Percentiles rank a stretch among this genome's conserved stretches.
Evolutionary conservation across 2,888 invertebrate species (phyloP).

Genomic region (Malthinus flaveolus): DNA sequence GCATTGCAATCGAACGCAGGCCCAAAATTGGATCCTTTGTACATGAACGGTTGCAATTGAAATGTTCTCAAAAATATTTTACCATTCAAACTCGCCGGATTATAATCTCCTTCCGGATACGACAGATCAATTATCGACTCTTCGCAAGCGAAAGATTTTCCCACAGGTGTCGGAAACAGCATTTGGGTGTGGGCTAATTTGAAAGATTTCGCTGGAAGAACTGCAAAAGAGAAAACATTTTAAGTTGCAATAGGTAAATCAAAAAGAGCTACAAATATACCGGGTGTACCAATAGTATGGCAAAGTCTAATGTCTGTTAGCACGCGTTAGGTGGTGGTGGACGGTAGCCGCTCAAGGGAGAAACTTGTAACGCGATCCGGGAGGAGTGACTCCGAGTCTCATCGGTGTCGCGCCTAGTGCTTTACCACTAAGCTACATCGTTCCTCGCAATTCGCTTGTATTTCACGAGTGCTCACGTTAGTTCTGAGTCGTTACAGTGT

Average conservation of each 20-base stretch:
- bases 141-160: conserved; percentile 80
- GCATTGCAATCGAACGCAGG: conserved; percentile 69
- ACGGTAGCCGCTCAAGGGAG: too few species aligned
- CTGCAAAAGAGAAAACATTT: conserved; percentile 12
- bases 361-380: too few species aligned
- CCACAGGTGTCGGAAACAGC: conserved; percentile 84
- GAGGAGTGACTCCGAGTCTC: too few species aligned
- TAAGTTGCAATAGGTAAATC: neutral
- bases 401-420: too few species aligned
- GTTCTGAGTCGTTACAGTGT: too few species aligned
- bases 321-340: too few species aligned
- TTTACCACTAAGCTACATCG: too few species aligned
- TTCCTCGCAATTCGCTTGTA: too few species aligned
- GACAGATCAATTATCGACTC: conserved; percentile 68
- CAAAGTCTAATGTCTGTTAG: too few species aligned
- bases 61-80: conserved; percentile 45
- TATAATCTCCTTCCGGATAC: conserved; percentile 50
- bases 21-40: conserved; percentile 74
- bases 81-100: conserved; percentile 48
- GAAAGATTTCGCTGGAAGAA: conserved; percentile 43
- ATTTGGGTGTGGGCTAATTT: conserved; percentile 58
- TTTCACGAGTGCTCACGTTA: too few species aligned
- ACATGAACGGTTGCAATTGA: conserved; percentile 83
- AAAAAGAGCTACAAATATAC: too few species aligned
- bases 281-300: too few species aligned